Percentiles rank a stretch among this genome's conserved stretches.
Evolutionary conservation across 2,888 invertebrate species (phyloP).

Genomic region (Stenodema calcarata): DNA sequence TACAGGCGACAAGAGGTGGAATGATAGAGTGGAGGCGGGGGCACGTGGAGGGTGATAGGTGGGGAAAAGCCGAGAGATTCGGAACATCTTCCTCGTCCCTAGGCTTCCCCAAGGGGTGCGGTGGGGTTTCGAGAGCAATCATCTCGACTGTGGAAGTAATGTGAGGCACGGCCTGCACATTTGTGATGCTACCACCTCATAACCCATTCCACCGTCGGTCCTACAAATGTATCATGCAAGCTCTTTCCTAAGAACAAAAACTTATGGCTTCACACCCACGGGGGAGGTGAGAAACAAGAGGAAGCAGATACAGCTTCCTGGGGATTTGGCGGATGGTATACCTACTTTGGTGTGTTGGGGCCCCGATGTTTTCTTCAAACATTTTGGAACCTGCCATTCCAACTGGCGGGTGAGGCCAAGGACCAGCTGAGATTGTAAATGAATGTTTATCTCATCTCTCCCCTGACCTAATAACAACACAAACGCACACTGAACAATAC

Average conservation of each 20-base stretch:
- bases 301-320: neutral
- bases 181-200: conserved; percentile 28
- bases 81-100: neutral
- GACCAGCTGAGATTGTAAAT: too few species aligned
- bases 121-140: neutral
- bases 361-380: too few species aligned
- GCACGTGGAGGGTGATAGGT: neutral
- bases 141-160: conserved; percentile 15
- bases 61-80: neutral
- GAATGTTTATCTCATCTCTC: too few species aligned
- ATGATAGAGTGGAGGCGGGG: neutral
- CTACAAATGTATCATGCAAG: conserved; percentile 10
- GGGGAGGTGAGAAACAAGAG: neutral
- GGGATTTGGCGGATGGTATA: conserved; percentile 18
- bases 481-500: too few species aligned
- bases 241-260: conserved; percentile 16
- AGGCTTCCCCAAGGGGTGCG: neutral
- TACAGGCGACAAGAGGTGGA: neutral
- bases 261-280: conserved; percentile 18
- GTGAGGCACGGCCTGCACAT: conserved; percentile 27
- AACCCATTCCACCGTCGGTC: conserved; percentile 10
- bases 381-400: too few species aligned
- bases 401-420: too few species aligned
- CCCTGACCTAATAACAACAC: too few species aligned
- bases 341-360: too few species aligned